A percentile compares a stretch with the other conserved stretches of the same genome.
Conservation (phyloP, 2,797 vertebrate species). For the Semaprochilodus insignis region DNA sequence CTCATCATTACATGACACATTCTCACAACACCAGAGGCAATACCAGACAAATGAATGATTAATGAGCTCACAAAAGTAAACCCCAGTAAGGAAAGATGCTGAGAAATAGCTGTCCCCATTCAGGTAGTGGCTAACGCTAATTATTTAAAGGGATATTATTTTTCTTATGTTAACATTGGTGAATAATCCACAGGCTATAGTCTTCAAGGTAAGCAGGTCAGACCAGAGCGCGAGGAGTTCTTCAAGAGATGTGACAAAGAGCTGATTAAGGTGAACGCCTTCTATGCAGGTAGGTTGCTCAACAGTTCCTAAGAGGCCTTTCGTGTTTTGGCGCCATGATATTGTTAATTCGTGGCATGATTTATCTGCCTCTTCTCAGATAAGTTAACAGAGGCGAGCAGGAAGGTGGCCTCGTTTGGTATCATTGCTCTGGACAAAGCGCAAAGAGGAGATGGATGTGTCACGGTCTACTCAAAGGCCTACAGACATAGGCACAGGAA, state of each 20-base stretch:
- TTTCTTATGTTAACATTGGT: not conserved
- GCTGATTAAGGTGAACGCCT: slow-evolving; percentile 63
- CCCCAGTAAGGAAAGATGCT: not conserved
- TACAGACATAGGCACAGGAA: slow-evolving; percentile 30
- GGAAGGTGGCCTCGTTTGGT: slow-evolving; percentile 52
- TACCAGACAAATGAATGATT: slow-evolving; percentile 52
- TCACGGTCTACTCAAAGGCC: slow-evolving; percentile 19
- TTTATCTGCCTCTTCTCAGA: slow-evolving; percentile 51
- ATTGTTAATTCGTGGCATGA: not conserved
- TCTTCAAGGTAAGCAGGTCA: not conserved
- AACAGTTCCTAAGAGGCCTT: not conserved
- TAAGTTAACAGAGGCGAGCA: slow-evolving; percentile 61
- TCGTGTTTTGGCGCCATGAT: not conserved
- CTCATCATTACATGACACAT: slow-evolving; percentile 36
- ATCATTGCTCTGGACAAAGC: slow-evolving; percentile 35
- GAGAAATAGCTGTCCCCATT: not conserved
- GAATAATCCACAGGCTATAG: slow-evolving; percentile 14
- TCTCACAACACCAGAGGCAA: slow-evolving; percentile 41
- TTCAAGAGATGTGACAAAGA: slow-evolving; percentile 63
- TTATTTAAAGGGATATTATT: not conserved
- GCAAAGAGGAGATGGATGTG: not conserved
- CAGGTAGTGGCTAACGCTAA: not conserved
- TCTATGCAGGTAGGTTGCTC: slow-evolving; percentile 63
- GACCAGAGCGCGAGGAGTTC: slow-evolving; percentile 50
- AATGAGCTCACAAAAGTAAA: slow-evolving; percentile 33